Evolutionary conservation across 2,888 invertebrate genomes (phyloP).

Genomic region (Sylvicola cinctus): DNA sequence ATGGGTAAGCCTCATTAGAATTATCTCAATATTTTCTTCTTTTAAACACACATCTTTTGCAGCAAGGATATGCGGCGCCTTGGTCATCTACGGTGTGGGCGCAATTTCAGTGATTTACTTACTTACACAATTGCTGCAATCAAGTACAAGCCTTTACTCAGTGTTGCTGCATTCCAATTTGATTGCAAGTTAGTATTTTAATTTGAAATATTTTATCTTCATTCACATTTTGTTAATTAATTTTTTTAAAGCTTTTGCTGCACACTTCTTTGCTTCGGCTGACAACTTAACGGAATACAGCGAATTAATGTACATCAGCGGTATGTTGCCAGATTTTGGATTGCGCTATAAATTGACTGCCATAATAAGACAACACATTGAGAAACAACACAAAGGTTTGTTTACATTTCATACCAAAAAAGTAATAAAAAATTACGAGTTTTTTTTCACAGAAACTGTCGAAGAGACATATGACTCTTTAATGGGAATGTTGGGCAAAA

Average conservation of each 20-base stretch:
- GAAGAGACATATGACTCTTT: too few relatives aligned
- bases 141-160: too few relatives aligned
- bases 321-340: slow-evolving; percentile 22
- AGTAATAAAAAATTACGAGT: neutral
- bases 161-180: too few relatives aligned
- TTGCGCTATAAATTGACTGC: slow-evolving; percentile 21
- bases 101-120: neutral
- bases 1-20: too few relatives aligned
- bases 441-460: neutral
- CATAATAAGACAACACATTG: slow-evolving; percentile 10
- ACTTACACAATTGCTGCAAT: too few relatives aligned
- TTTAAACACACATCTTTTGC: too few relatives aligned
- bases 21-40: too few relatives aligned
- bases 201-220: neutral
- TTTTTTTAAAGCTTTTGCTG: slow-evolving; percentile 14
- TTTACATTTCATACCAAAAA: too few relatives aligned
- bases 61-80: too few relatives aligned
- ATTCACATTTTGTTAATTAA: neutral
- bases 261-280: slow-evolving; percentile 18
- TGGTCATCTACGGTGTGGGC: neutral
- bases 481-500: too few relatives aligned
- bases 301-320: slow-evolving; percentile 14
- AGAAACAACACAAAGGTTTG: too few relatives aligned
- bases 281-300: slow-evolving; percentile 16
- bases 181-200: neutral